Conservation (phyloP, 2,113 vertebrate species). For the Amblyornis subalaris region DNA sequence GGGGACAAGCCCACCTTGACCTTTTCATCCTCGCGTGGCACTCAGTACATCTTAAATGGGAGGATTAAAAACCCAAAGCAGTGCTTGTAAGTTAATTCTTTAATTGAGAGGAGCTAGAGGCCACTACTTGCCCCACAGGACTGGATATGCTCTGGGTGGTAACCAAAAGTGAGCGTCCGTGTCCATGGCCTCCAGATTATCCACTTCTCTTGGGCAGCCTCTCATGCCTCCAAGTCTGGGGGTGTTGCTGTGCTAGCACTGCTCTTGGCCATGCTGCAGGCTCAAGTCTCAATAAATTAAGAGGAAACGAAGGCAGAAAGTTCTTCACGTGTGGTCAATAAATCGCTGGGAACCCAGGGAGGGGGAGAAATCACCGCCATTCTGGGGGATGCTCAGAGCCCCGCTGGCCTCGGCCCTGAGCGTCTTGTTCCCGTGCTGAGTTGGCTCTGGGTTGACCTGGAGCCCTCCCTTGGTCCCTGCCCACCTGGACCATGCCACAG, state of each 20-base stretch:
- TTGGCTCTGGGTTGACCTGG: not conserved
- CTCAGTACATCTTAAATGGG: not conserved
- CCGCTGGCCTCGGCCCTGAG: accelerated
- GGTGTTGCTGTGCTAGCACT: not conserved
- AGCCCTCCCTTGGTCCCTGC: not conserved
- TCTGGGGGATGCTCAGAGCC: not conserved
- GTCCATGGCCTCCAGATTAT: accelerated
- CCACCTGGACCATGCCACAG: not conserved
- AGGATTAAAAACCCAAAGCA: not conserved
- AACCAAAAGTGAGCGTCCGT: accelerated
- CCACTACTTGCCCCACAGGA: accelerated
- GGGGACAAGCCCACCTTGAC: not conserved
- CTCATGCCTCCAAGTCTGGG: accelerated
- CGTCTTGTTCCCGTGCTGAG: accelerated
- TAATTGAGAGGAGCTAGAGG: not conserved
- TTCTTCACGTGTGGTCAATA: accelerated
- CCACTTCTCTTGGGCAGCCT: not conserved
- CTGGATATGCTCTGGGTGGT: not conserved
- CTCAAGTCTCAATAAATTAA: not conserved
- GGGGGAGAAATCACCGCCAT: not conserved
- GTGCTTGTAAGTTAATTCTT: not conserved
- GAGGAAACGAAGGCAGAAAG: not conserved
- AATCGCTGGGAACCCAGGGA: not conserved
- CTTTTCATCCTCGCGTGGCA: not conserved
- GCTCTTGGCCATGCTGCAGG: not conserved